phyloP scores from a whole-genome alignment of 2,113 vertebrate genomes.

The Hassar affinis region DNA sequence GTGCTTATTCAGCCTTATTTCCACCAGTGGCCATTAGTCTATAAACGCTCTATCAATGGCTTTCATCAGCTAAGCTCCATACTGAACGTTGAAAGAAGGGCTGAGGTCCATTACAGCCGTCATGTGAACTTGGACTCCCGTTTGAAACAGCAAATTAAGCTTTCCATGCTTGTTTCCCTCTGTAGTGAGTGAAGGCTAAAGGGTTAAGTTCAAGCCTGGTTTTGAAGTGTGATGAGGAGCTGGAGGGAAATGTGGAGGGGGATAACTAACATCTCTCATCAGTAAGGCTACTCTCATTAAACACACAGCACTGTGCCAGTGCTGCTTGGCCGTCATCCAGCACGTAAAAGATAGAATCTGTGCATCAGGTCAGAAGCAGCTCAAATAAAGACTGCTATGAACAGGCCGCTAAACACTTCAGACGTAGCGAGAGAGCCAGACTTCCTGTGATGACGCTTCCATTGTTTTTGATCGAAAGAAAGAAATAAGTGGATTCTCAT shows the following conservation, averaged over 20 bases:
- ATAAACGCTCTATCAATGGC: not conserved
- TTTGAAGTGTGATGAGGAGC: slow-evolving; percentile 13
- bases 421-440: not conserved
- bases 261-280: slow-evolving; percentile 36
- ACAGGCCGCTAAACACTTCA: slow-evolving; percentile 6
- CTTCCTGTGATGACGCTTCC: slow-evolving; percentile 13
- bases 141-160: slow-evolving; percentile 27
- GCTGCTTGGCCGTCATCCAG: slow-evolving; percentile 37
- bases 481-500: not conserved
- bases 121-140: not conserved
- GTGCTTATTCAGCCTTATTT: not conserved
- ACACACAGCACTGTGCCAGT: slow-evolving; percentile 16
- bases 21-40: not conserved
- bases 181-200: not conserved
- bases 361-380: slow-evolving; percentile 28
- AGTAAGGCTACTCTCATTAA: slow-evolving; percentile 25
- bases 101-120: not conserved
- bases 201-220: slow-evolving; percentile 13
- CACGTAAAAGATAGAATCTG: slow-evolving; percentile 45
- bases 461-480: slow-evolving; percentile 6
- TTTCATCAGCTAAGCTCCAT: not conserved
- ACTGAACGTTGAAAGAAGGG: not conserved
- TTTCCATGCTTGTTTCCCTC: slow-evolving; percentile 15
- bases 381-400: slow-evolving; percentile 22
- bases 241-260: not conserved